Conservation (phyloP, 2,888 invertebrate species). For the Oscheius sp. region DNA sequence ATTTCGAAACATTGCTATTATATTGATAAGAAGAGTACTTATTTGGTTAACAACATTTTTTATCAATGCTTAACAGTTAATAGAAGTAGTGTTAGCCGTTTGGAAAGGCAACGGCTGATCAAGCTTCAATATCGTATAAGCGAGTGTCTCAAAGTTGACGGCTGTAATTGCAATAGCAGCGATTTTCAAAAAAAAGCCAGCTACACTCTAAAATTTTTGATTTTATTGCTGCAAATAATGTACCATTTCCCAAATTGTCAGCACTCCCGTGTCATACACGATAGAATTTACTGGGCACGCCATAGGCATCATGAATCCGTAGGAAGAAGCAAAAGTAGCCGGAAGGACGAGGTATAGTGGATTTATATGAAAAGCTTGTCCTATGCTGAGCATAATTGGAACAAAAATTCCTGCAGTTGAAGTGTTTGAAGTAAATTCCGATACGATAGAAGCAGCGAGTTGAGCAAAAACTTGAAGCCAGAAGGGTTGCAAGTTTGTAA, state of each 20-base stretch:
- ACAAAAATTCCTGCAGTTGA: conserved; percentile 60
- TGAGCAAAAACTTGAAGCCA: conserved; percentile 40
- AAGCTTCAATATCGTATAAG: not conserved
- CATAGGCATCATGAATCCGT: conserved; percentile 14
- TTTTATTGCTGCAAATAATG: too few relatives aligned
- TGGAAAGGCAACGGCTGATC: conserved; percentile 1
- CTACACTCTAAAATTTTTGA: too few relatives aligned
- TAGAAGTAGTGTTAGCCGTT: not conserved
- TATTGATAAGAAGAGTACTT: too few relatives aligned
- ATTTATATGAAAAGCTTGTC: not conserved
- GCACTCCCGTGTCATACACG: conserved; percentile 18
- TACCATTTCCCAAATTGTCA: conserved; percentile 11
- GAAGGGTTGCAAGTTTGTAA: conserved; percentile 2
- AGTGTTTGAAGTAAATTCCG: conserved; percentile 54
- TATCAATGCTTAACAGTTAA: not conserved
- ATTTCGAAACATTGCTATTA: too few relatives aligned
- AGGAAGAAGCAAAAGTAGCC: conserved; percentile 11
- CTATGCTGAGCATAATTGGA: conserved; percentile 39
- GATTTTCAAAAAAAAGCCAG: conserved; percentile 12
- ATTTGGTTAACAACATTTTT: too few relatives aligned
- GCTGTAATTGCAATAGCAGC: not conserved
- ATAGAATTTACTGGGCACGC: conserved; percentile 12
- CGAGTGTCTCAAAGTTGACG: conserved; percentile 5
- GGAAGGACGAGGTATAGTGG: conserved; percentile 21
- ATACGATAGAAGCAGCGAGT: conserved; percentile 45